Evolutionary conservation across 1,140 invertebrate genomes (phyloP).

Genomic region (Prorops nasuta): DNA sequence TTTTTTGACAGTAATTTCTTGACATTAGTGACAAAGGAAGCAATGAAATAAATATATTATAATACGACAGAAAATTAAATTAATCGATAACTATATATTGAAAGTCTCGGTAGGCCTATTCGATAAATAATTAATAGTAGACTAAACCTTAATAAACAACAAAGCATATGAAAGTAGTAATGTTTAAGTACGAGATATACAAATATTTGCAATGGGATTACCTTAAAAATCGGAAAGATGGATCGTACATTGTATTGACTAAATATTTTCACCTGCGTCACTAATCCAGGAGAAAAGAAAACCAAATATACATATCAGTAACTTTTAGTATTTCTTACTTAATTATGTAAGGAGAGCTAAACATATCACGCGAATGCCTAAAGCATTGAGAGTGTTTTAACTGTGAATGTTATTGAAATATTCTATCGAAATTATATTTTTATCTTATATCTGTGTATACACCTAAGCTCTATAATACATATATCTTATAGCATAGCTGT

Average conservation of each 20-base stretch:
- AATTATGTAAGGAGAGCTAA: slow-evolving; percentile 24
- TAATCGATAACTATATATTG: too few relatives aligned
- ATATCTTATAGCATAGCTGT: slow-evolving; percentile 20
- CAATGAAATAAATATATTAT: too few relatives aligned
- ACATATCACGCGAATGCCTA: slow-evolving; percentile 38
- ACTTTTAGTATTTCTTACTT: slow-evolving; percentile 19
- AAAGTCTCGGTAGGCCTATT: too few relatives aligned
- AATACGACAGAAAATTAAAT: too few relatives aligned
- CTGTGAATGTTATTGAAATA: slow-evolving; percentile 34
- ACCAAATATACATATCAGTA: slow-evolving; percentile 11
- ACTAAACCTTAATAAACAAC: too few relatives aligned
- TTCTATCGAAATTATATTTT: slow-evolving; percentile 46
- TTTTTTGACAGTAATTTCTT: too few relatives aligned
- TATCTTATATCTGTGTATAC: slow-evolving; percentile 38
- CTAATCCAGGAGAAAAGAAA: slow-evolving; percentile 8
- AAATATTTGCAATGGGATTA: slow-evolving; percentile 3
- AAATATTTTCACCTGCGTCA: slow-evolving; percentile 2
- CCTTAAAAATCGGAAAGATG: slow-evolving; percentile 16
- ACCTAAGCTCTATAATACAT: slow-evolving; percentile 22
- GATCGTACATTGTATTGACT: slow-evolving; percentile 5
- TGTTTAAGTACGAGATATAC: slow-evolving; percentile 12
- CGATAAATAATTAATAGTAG: too few relatives aligned
- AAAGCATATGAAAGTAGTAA: too few relatives aligned
- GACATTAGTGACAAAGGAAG: too few relatives aligned
- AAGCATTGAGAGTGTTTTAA: slow-evolving; percentile 36